Percentiles rank a stretch among this genome's conserved stretches.
These are phyloP conservation scores for Chymomyza fuscimana DNA, from an alignment of 2,888 invertebrate species.

Conservation along the genomic window DNA sequence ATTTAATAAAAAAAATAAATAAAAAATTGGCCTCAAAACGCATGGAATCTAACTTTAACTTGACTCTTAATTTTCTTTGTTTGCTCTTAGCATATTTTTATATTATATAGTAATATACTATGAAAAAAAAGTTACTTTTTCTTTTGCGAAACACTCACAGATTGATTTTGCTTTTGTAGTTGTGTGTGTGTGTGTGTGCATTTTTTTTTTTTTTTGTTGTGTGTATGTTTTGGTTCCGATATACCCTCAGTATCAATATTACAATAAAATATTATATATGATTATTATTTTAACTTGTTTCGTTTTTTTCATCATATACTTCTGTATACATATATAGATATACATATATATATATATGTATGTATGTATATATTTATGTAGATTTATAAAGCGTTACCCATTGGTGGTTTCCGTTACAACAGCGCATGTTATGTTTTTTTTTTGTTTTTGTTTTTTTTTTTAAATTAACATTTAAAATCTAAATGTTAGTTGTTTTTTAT, in stretches of 20 bases:
- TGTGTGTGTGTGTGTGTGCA: background rate
- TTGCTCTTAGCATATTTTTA: no score
- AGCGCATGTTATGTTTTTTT: conserved; percentile 53
- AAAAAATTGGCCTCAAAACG: no score
- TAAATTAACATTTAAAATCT: background rate
- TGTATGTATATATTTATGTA: conserved; percentile 14
- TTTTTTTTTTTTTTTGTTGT: background rate
- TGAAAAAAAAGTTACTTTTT: no score
- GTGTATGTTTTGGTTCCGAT: background rate
- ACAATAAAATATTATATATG: background rate
- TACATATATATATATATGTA: conserved; percentile 17
- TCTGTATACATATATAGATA: conserved; percentile 2
- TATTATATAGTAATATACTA: no score
- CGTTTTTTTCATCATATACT: background rate
- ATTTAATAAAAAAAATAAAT: no score
- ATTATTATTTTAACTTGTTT: background rate
- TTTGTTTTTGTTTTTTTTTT: background rate
- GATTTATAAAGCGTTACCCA: conserved; percentile 76
- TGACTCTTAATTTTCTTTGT: no score
- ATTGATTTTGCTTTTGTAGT: background rate
- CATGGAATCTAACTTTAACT: no score
- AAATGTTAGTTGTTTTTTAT: conserved; percentile 3
- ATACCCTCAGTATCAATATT: background rate
- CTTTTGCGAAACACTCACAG: no score
- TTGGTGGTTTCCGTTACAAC: conserved; percentile 79